Evolutionary conservation across 2,113 vertebrate genomes (phyloP), one percentile per base, ranked within the genome.

Genomic region (Synchiropus splendidus): DNA sequence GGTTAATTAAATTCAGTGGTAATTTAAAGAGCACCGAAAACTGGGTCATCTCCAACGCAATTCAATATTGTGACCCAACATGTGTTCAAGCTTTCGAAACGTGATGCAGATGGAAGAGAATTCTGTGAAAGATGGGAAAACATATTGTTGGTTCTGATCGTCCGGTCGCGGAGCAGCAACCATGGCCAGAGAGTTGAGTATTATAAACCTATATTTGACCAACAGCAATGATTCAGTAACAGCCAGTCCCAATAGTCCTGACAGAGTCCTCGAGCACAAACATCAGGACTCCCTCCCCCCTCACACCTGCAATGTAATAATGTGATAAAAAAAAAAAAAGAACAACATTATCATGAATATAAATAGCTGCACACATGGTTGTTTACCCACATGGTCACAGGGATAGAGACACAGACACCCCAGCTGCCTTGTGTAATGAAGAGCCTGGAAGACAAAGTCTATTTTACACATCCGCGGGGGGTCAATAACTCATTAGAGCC

Each of bases 401-500:
- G 17, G 13, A 59, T 13, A 14, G 14, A 43, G 31, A 62, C 47
- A 57, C 48, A 50, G 51, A 64, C 58, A 54, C 63, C 65, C 53
- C 63, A 66, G 69, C 64, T 73, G 67, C 70, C 64, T 56, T 57
- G 30, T 42, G 64, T 64, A 72, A 75, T 72, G 54, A 75, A 70
- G 58, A 74, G 65, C 52, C 54, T 48, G 61, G 60, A 64, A 58
- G 61, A 53, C 62, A 51, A 50, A 32, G 43, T 76, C 64, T 73
- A 71, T 76, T 78, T 67, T 67, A 75, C 69, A 73, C 56, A 75
- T 74, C 69, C 56, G 48, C 74, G 52, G 74, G 79, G 70, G 70
- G 74, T 83, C 82, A 76, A 81, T 81, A 81, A 82, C 74, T 81
- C 78, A 77, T 80, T 80, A 78, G 73, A 59, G 71, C 21, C 1